phyloP scores from a whole-genome alignment of 1,140 invertebrate genomes.

The Cataglyphis hispanica region DNA sequence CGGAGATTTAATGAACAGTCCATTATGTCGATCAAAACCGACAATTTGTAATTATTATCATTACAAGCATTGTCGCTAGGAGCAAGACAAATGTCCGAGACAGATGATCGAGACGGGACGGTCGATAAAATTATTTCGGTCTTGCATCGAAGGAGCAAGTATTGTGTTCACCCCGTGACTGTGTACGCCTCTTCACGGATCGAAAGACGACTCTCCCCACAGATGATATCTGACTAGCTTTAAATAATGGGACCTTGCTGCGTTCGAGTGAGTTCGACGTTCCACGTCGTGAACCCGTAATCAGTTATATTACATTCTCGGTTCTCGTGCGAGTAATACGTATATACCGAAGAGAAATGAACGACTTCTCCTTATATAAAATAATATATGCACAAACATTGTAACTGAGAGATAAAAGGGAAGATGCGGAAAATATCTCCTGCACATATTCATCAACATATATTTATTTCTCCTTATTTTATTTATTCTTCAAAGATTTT shows the following conservation, averaged over 20 bases:
- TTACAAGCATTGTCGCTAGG: constrained; percentile 29
- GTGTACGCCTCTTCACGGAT: constrained; percentile 48
- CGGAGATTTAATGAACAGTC: constrained; percentile 39
- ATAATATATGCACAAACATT: constrained; percentile 10
- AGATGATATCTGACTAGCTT: constrained; percentile 60
- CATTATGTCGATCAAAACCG: constrained; percentile 37
- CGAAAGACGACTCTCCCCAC: constrained; percentile 52
- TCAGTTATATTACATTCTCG: constrained; percentile 47
- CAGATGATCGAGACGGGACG: constrained; percentile 18
- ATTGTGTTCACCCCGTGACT: constrained; percentile 39
- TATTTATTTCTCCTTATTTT: not conserved
- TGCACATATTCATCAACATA: not conserved
- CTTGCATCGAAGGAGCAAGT: constrained; percentile 28
- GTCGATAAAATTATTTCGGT: constrained; percentile 51
- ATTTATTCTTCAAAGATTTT: not conserved
- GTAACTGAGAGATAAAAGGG: not conserved
- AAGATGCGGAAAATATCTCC: not conserved
- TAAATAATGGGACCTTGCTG: constrained; percentile 61
- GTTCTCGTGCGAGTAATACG: constrained; percentile 33
- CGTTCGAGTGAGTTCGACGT: constrained; percentile 57
- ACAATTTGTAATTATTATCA: constrained; percentile 41
- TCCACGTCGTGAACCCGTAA: constrained; percentile 49
- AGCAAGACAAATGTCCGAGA: constrained; percentile 19
- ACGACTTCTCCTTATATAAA: constrained; percentile 15
- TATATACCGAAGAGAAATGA: constrained; percentile 38